Conservation (phyloP, 2,797 vertebrate genomes). For the Alcedo atthis region DNA sequence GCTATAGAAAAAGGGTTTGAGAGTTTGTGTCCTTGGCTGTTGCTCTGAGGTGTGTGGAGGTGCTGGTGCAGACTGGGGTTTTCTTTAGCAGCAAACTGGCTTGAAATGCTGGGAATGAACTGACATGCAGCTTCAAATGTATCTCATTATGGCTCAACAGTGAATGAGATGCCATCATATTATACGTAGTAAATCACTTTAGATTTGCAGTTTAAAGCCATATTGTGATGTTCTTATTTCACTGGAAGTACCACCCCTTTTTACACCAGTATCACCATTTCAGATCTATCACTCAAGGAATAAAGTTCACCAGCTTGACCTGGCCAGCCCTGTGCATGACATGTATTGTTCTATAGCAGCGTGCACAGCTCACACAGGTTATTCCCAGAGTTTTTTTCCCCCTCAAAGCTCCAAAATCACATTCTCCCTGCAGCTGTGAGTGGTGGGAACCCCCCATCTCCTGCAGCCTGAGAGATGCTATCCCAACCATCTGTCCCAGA, state of each 20-base stretch:
- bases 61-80: not conserved
- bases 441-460: not conserved
- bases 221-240: not conserved
- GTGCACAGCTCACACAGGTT: not conserved
- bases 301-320: not conserved
- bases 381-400: not conserved
- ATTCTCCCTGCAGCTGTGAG: not conserved
- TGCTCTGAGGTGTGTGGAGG: not conserved
- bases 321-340: fast-evolving
- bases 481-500: not conserved
- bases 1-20: not conserved
- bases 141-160: not conserved
- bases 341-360: not conserved
- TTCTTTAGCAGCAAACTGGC: not conserved
- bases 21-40: not conserved
- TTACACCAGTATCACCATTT: not conserved
- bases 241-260: not conserved
- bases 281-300: not conserved
- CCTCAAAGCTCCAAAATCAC: not conserved
- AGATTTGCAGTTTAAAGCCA: not conserved
- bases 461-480: not conserved
- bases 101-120: not conserved
- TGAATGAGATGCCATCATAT: not conserved
- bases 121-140: not conserved
- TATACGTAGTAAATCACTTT: not conserved